Base-by-base conservation (phyloP, 2,888 invertebrate genomes). In the Brenthis hecate region DNA sequence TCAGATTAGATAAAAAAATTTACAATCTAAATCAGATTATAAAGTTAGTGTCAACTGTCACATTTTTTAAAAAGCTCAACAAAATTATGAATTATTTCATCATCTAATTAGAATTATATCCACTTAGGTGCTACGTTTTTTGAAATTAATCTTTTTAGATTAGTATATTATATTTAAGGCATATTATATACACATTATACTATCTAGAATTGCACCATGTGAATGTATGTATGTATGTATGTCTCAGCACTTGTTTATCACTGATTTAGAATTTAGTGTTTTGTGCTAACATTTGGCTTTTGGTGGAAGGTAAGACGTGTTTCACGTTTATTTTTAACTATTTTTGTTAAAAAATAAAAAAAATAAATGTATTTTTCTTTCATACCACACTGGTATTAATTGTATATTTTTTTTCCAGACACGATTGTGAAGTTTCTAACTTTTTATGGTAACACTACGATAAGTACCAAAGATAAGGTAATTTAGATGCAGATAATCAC, bases 401-500 rank as follows among this genome's bases (percentile, higher is more conserved):
- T 43, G 2, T 8, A 8, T 43, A 43, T 36, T n/a, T 54, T 55
- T 69, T 73, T 76, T 62, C 28, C 77, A 77, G 77, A 77, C 77
- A 14, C 69, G 76, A 66, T 73, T 76, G 71, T 74, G 58, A 68
- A 63, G n/a, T 43, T 14, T 13, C 53, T 43, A 43, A 43, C n/a
- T 48, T 28, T 60, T 48, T 50, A 28, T 58, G 50, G n/a, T 48
- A 48, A 50, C 60, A 13, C 28, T 23, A 19, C 48, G 32, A 16
- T 13, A 36, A 56, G 47, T 58, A 66, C 71, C 68, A 72, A 68
- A 71, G 72, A 71, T 48, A 65, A 56, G 48, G 56, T 67, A 55
- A 55, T 48, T 68, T 78, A 81, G 64, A 77, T 75, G 56, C 74
- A 71, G 3, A 79, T 77, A 81, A 83, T 80, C 73, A 78, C 78